Evolutionary conservation across 2,797 vertebrate species (phyloP).

Genomic region (Pantherophis alleghaniensis): DNA sequence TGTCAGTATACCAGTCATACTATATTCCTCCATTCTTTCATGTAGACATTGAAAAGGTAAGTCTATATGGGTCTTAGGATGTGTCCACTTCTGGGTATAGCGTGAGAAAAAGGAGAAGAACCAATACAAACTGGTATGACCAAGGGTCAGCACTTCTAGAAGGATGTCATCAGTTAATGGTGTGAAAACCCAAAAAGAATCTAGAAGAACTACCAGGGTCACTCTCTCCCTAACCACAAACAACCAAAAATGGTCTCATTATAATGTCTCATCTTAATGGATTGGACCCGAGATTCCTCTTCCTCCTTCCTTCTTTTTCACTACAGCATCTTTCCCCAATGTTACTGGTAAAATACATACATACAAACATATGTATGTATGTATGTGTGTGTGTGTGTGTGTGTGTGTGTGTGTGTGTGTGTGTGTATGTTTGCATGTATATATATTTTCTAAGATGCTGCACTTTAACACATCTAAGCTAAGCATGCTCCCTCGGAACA

Average conservation of each 20-base stretch:
- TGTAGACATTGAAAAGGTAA: neutral
- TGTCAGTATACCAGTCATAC: neutral
- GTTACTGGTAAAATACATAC: neutral
- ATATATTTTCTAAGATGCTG: neutral
- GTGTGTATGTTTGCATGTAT: no score
- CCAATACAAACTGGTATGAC: neutral
- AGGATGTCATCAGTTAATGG: neutral
- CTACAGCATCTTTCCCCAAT: neutral
- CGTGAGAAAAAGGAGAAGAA: neutral
- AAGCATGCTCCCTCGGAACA: conserved; percentile 42
- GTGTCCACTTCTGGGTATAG: neutral
- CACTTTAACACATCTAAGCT: conserved; percentile 1
- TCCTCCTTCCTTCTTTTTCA: neutral
- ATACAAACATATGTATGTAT: no score
- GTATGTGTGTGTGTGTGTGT: no score
- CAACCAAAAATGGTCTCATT: neutral
- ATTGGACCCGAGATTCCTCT: no score
- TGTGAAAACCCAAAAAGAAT: neutral
- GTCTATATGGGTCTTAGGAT: neutral
- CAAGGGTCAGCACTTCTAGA: neutral
- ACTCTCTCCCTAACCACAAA: neutral
- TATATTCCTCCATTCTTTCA: neutral
- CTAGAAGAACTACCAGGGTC: neutral
- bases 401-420: no score
- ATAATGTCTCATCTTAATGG: neutral